Conservation (phyloP, 1,140 invertebrate species). For the Physella acuta region DNA sequence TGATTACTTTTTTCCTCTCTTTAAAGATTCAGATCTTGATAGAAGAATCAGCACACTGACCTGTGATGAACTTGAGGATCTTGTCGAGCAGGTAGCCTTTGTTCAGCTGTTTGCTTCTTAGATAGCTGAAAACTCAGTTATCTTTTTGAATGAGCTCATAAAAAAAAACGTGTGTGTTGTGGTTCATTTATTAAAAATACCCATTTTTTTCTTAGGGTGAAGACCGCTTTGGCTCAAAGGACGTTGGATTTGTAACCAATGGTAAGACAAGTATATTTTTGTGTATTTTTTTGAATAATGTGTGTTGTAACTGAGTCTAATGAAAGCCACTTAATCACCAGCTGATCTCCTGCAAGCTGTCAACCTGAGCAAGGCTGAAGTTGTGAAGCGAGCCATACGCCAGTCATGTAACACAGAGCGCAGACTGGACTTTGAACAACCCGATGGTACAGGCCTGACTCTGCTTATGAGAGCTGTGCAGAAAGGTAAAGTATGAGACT, state of each 20-base stretch:
- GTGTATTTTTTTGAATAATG: too few species aligned
- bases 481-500: constrained; percentile 1
- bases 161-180: too few species aligned
- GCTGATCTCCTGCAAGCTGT: constrained; percentile 26
- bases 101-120: not conserved
- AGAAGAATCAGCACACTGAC: constrained; percentile 15
- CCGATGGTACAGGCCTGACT: constrained; percentile 17
- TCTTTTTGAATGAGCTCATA: too few species aligned
- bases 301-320: too few species aligned
- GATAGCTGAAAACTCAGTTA: too few species aligned
- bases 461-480: constrained; percentile 25
- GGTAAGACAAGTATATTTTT: too few species aligned
- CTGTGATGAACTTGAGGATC: constrained; percentile 25
- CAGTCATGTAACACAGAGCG: not conserved
- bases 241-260: constrained; percentile 13
- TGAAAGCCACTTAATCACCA: too few species aligned
- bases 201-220: constrained; percentile 11
- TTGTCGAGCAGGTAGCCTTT: constrained; percentile 16
- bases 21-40: constrained; percentile 21
- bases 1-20: not conserved
- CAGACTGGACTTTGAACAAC: constrained; percentile 23
- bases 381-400: constrained; percentile 22
- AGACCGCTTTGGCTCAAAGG: constrained; percentile 6
- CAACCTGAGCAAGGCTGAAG: constrained; percentile 21
- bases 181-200: too few species aligned